Evolutionary conservation across 2,113 vertebrate genomes (phyloP), one percentile per base, ranked within the genome.

Genomic region (Actinemys pallida): DNA sequence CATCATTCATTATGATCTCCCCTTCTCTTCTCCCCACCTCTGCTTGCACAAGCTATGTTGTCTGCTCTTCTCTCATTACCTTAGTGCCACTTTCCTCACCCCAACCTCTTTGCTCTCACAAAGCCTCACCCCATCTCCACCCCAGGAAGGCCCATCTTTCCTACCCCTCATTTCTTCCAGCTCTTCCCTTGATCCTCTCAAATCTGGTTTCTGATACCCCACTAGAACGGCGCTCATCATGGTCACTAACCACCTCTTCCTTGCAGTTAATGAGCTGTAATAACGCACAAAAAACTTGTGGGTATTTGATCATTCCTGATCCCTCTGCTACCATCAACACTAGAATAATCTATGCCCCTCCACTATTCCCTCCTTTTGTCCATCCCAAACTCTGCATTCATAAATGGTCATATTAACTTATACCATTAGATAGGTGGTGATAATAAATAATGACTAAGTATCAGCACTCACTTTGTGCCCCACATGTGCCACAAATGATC

Each of bases 391-490:
- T 1, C 8, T 80, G 84, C 0, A 1, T 69, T 69, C 62, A 47
- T 78, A 78, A 42, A 69, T 39, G 4, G 19, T 19, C 50, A 91
- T 0, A 0, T 57, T 75, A 53, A 47, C 31, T 42, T 45, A 50
- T 16, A 39, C 50, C 1, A 24, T 79, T 31, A 82, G 49, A 22
- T 10, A 52, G 50, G 49, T 49, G 49, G 11, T 11, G 11, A 49
- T 81, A 39, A 42, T 29, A 4, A 22, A 24, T 54, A 59, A 69
- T 9, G 29, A 27, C 25, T 5, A 1, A 29, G 24, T 27, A 54
- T 6, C 72, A 50, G 79, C 0, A 0, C 45, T 78, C 7, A 83
- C n/a, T 3, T 1, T 72, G 52, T 3, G 24, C 24, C 29, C 79
- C 50, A 50, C 49, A 89, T 9, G 35, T 20, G 22, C 47, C 31